phyloP scores from a whole-genome alignment of 2,113 vertebrate genomes.

The Grantiella picta region DNA sequence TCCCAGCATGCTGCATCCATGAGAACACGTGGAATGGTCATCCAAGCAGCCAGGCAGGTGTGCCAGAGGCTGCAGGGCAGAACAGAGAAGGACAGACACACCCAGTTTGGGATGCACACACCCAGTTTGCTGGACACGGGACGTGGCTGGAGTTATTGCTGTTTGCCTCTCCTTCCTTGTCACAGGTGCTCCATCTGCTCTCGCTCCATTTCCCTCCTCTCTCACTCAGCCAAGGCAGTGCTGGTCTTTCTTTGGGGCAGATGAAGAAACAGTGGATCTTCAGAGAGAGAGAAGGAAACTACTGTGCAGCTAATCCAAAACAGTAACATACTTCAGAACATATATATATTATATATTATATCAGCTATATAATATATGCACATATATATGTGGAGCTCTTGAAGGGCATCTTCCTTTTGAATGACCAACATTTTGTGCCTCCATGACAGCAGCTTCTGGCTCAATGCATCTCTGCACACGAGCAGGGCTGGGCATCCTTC shows the following conservation, averaged over 20 bases:
- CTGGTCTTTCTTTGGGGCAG: neutral
- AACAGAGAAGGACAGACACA: neutral
- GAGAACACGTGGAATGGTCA: accelerated
- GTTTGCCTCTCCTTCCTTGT: neutral
- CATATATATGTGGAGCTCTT: neutral
- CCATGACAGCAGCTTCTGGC: neutral
- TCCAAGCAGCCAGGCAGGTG: neutral
- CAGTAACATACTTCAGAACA: neutral
- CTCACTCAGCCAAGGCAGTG: neutral
- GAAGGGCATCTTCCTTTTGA: neutral
- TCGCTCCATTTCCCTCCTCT: neutral
- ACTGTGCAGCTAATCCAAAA: neutral
- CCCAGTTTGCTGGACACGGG: neutral
- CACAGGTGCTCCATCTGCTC: neutral
- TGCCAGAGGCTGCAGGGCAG: neutral
- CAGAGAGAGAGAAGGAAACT: neutral
- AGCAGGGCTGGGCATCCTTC: neutral
- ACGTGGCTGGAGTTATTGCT: slow-evolving; percentile 46
- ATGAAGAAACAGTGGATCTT: neutral
- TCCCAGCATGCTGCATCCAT: neutral
- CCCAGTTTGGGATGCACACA: no score
- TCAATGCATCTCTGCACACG: neutral
- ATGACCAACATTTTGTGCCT: neutral
- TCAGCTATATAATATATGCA: slow-evolving; percentile 20
- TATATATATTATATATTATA: neutral